A percentile compares a stretch with the other conserved stretches of the same genome.
Conservation (phyloP, 2,113 vertebrate genomes). For the Sinocyclocheilus maitianheensis region DNA sequence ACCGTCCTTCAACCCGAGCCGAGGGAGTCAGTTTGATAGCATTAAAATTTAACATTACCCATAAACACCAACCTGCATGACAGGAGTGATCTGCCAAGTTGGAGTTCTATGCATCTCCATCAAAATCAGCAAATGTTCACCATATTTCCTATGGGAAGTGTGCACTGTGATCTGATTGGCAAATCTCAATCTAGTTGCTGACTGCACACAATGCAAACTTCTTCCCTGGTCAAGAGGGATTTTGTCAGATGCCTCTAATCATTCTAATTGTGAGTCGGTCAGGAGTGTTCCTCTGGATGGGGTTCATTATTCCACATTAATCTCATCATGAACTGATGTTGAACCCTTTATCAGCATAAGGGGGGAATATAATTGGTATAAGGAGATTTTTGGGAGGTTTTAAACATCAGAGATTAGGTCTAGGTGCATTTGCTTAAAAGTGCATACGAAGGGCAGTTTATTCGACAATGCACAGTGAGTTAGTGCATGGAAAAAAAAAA, state of each 20-base stretch:
- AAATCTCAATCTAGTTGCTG: constrained; percentile 64
- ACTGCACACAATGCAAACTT: constrained; percentile 67
- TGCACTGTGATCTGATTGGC: constrained; percentile 61
- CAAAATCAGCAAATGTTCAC: constrained; percentile 60
- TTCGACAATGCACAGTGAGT: not conserved
- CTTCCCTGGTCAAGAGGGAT: constrained; percentile 57
- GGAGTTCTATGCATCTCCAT: constrained; percentile 56
- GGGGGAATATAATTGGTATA: constrained; percentile 33
- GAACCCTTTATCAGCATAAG: constrained; percentile 70
- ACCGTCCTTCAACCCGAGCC: constrained; percentile 15
- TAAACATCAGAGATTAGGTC: not conserved
- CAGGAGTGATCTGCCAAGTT: not conserved
- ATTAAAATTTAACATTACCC: constrained; percentile 22
- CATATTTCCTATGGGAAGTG: constrained; percentile 63
- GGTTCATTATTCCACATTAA: constrained; percentile 65
- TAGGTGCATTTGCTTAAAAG: not conserved
- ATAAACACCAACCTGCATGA: constrained; percentile 23
- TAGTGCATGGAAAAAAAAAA: not conserved
- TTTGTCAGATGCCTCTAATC: constrained; percentile 64
- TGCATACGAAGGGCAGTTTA: not conserved
- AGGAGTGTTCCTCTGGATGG: constrained; percentile 62
- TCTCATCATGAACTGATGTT: constrained; percentile 72
- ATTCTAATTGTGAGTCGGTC: constrained; percentile 64
- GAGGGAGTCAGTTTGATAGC: not conserved
- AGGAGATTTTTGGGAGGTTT: not conserved